Conservation (phyloP, 2,797 vertebrate species). For the Hephaestus fuliginosus region DNA sequence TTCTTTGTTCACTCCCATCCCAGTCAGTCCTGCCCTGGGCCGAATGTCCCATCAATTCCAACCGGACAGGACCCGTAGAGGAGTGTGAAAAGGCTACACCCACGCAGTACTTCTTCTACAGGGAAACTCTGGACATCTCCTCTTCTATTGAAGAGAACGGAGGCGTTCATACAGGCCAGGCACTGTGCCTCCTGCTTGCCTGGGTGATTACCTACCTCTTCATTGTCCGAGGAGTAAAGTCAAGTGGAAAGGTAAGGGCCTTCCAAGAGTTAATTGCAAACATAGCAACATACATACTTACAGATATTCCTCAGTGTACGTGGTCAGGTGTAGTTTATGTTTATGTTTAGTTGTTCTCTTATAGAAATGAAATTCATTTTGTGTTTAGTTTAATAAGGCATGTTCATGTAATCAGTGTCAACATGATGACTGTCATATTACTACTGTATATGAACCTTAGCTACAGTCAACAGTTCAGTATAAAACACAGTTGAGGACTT, state of each 20-base stretch:
- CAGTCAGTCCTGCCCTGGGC: constrained; percentile 93
- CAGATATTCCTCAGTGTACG: background rate
- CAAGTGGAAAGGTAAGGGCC: constrained; percentile 90
- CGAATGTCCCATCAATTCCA: constrained; percentile 89
- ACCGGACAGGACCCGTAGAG: constrained; percentile 85
- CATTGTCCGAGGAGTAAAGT: constrained; percentile 90
- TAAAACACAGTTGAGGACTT: background rate
- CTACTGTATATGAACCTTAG: background rate
- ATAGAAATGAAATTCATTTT: background rate
- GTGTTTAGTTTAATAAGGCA: background rate
- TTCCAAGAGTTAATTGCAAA: background rate
- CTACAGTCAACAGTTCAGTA: background rate
- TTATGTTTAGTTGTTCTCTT: too few species aligned
- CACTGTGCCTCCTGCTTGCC: constrained; percentile 89
- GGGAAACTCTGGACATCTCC: constrained; percentile 93
- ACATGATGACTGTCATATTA: background rate
- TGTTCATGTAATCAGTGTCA: background rate
- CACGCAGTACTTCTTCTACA: constrained; percentile 96
- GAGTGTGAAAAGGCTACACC: constrained; percentile 90
- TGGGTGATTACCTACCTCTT: constrained; percentile 93
- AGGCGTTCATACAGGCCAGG: constrained; percentile 88
- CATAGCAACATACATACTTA: background rate
- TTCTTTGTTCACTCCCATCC: constrained; percentile 49
- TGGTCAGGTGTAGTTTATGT: background rate
- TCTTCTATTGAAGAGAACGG: constrained; percentile 88